Base-by-base conservation (phyloP, 2,888 invertebrate genomes). In the Lycaena phlaeas region DNA sequence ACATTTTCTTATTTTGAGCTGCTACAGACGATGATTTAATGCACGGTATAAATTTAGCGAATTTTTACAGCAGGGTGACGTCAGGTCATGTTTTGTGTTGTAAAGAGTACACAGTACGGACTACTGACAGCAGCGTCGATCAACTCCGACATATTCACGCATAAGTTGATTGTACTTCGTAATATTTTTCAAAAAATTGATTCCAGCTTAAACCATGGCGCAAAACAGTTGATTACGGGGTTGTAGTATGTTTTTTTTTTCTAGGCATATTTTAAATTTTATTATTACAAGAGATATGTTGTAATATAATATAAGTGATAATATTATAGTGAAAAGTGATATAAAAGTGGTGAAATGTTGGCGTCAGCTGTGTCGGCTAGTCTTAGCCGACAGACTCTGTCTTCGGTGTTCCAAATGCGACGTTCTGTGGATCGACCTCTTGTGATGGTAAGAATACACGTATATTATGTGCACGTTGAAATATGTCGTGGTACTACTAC, bases 331-430 rank as follows among this genome's bases (percentile, higher is more conserved):
- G 22, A 14, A 9, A 12, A 12, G 22, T 36, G 36, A 25, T 11
- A 25, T 26, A 14, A 5, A 25, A 12, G 30, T 15, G 18, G 7
- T 22, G 66, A 56, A 49, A 81, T 81, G 82, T 60, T 79, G 52
- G 67, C 72, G 52, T 71, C 78, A 17, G 57, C 63, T 10, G 59
- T 68, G 4, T 52, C 69, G 29, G 59, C 67, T 26, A 72, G 64
- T 48, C 51, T 74, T 46, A 64, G 64, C 30, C 64, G 65, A 28
- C 67, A 73, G 44, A 64, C 82, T 9, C 46, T 79, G 53, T 68
- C 79, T 3, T 67, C 70, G 22, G 71, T 77, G 59, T 75, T 79
- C 53, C 66, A 76, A 53, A 71, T 68, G 49, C 61, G 68, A 43
- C 49, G 48, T 9, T 52, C 52, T 26, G 46, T 52, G 2, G 52